Percentiles rank a stretch among this genome's conserved stretches.
phyloP scores from a whole-genome alignment of 2,888 invertebrate genomes.

The Exocentrus adspersus region DNA sequence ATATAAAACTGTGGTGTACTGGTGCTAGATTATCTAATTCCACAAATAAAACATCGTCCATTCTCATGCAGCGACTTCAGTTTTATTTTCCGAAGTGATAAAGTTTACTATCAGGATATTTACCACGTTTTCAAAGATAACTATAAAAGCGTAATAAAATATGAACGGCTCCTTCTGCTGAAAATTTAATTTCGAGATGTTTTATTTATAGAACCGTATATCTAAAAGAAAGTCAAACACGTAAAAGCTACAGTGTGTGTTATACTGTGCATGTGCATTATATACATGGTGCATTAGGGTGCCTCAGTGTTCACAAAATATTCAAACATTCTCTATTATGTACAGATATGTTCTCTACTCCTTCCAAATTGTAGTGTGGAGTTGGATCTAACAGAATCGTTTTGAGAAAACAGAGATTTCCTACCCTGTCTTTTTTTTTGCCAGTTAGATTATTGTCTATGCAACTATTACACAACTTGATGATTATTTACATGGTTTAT shows the following conservation, averaged over 20 bases:
- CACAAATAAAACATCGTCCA: conserved; percentile 20
- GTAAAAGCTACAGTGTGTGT: conserved; percentile 42
- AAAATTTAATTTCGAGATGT: conserved; percentile 20
- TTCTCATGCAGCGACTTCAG: not conserved
- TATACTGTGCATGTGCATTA: conserved; percentile 49
- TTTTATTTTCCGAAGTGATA: not conserved
- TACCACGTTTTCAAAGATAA: conserved; percentile 10
- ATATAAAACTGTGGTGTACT: conserved; percentile 18
- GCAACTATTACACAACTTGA: conserved; percentile 28
- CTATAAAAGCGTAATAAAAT: conserved; percentile 15
- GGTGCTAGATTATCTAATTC: conserved; percentile 15
- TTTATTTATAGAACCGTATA: conserved; percentile 22
- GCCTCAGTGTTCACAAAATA: conserved; percentile 44
- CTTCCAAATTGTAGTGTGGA: conserved; percentile 30
- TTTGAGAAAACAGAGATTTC: conserved; percentile 44
- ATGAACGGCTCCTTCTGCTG: conserved; percentile 1
- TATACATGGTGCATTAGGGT: conserved; percentile 52
- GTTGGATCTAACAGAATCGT: conserved; percentile 23
- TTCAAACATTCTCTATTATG: conserved; percentile 40
- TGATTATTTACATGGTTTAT: conserved; percentile 24
- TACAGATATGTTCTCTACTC: conserved; percentile 36
- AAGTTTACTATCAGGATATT: not conserved
- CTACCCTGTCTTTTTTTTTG: conserved; percentile 38
- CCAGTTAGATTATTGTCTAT: conserved; percentile 41
- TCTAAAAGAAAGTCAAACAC: conserved; percentile 10